Base-by-base conservation (phyloP, 2,797 vertebrate species). In the Danio albolineatus region DNA sequence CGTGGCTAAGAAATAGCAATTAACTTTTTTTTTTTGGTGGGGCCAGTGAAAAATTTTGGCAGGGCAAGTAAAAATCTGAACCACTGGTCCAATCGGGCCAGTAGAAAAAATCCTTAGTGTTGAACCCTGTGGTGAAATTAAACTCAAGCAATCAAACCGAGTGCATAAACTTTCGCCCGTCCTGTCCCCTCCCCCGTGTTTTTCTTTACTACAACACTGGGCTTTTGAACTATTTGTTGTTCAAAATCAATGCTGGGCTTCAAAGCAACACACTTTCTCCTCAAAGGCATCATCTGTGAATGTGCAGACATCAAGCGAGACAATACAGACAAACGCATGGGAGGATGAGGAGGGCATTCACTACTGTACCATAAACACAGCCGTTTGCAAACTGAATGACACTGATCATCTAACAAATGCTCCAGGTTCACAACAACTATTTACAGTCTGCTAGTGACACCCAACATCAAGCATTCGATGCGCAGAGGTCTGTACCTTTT, bases 251-350 rank as follows among this genome's bases (percentile, higher is more conserved):
- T 57, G 17, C 21, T 21, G 12, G 41, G 41, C 69, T 70, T 74
- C 54, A 78, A 78, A 82, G 36, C 0, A 69, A 59, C 17, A 59
- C 17, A 39, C 9, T 1, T 28, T 66, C 48, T 64, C 19, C 41
- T 53, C 61, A 78, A 66, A 82, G 44, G 19, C 54, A 54, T 57
- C 10, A 53, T 36, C 69, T 56, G 56, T 36, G n/a, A 71, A 62
- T 43, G 46, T 61, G 14, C 36, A 61, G 57, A 78, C 46, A 78
- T 71, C 66, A 78, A 66, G 7, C 9, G 1, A 16, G 54, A 61
- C 76, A 78, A 78, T 28, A 54, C 65, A 77, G 43, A 17, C 49
- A 21, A 54, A 44, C 38, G 56, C 60, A 65, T 54, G 19, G 13
- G 76, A 57, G 62, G 39, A 67, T 19, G 5, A 41, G 48, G 51